phyloP scores from a whole-genome alignment of 2,113 vertebrate genomes.

The Micronycteris hirsuta region DNA sequence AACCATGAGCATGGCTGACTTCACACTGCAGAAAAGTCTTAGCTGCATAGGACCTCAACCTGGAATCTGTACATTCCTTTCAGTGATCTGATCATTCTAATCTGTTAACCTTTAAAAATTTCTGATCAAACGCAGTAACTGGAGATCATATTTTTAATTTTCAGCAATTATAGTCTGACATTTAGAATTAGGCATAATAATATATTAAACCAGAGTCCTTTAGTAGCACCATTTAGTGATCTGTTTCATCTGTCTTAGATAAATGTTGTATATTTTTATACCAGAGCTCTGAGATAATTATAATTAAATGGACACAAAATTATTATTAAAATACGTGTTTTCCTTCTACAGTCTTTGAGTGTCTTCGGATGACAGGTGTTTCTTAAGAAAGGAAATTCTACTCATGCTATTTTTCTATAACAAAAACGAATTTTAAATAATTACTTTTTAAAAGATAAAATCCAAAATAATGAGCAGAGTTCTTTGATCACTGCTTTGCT shows the following conservation, averaged over 20 bases:
- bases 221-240: not conserved
- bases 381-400: constrained; percentile 54
- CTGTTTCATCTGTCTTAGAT: constrained; percentile 31
- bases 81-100: not conserved
- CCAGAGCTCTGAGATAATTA: constrained; percentile 35
- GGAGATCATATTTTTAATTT: not conserved
- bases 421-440: constrained; percentile 58
- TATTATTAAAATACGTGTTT: constrained; percentile 51
- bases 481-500: constrained; percentile 55
- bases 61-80: not conserved
- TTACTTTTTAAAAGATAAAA: constrained; percentile 52
- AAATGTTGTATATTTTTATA: constrained; percentile 58
- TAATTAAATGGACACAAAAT: constrained; percentile 60
- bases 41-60: not conserved
- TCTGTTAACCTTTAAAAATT: constrained; percentile 14
- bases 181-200: constrained; percentile 26
- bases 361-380: constrained; percentile 64
- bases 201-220: not conserved
- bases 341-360: constrained; percentile 16
- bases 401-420: constrained; percentile 49
- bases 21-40: not conserved
- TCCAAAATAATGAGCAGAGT: constrained; percentile 24
- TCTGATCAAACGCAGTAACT: not conserved
- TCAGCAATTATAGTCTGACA: constrained; percentile 8
- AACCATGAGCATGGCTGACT: not conserved